Evolutionary conservation across 2,797 vertebrate genomes (phyloP), one percentile per base, ranked within the genome.

Genomic region (Sarcophilus harrisii): DNA sequence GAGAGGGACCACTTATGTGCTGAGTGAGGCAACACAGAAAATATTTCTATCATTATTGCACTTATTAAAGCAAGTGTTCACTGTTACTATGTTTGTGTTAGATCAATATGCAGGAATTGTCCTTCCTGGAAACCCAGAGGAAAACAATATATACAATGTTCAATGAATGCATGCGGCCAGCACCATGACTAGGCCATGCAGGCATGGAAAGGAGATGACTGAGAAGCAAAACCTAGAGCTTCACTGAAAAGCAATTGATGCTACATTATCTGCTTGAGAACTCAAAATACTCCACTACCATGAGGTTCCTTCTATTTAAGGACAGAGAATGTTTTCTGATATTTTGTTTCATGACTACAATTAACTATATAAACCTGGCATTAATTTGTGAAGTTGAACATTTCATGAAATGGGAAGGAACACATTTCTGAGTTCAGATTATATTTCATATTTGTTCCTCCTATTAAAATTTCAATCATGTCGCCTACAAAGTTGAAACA

Each of bases 111-210:
- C 96, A 95, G 94, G 94, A 96, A 93, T 2, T 95, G 38, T 91
- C 5, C 92, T 95, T 89, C 95, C 92, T 93, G 87, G 95, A 94
- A 96, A 96, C 93, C 93, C 95, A 97, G 89, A 94, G 57, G 90
- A 94, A 58, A 96, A 93, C n/a, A 95, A 57, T 97, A 97, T 97
- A 92, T 98, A 98, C 97, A 98, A 0, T 92, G 90, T 94, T 93
- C 57, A 95, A 93, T 94, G 96, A 94, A 94, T 29, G 97, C 95
- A 91, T 49, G 94, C 94, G 18, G 57, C 29, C 2, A 5, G 95
- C 97, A 93, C 90, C 94, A 92, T 30, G 0, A 52, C n/a, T 1
- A 0, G 90, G 55, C 89, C 98, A 97, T 96, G 98, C 97, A 96
- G 32, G 29, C 2, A 94, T 81, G 90, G 58, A 94, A 93, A 93